A percentile compares a stretch with the other conserved stretches of the same genome.
phyloP scores from a whole-genome alignment of 2,797 vertebrate species.

The Galagoides demidoff region DNA sequence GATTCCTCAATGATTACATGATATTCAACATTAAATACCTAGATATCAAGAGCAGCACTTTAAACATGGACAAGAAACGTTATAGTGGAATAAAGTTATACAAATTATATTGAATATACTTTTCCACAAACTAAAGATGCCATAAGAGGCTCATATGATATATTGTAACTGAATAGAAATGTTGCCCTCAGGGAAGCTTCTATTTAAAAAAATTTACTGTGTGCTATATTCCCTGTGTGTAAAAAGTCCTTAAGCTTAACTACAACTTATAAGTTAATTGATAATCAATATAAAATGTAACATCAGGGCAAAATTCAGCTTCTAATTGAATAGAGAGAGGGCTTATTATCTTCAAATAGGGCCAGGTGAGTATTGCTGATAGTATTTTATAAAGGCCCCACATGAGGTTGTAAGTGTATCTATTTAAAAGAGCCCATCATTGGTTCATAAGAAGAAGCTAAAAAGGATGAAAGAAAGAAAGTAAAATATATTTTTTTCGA shows the following conservation, averaged over 20 bases:
- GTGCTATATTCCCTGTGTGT: constrained; percentile 38
- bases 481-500: constrained; percentile 7
- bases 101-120: constrained; percentile 55
- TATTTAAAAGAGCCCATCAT: neutral
- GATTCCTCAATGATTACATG: constrained; percentile 12
- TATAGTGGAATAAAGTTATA: constrained; percentile 4
- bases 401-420: neutral
- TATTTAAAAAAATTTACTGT: neutral
- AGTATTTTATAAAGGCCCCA: neutral
- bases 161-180: constrained; percentile 23
- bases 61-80: constrained; percentile 59
- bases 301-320: constrained; percentile 58
- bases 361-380: neutral
- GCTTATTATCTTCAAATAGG: constrained; percentile 30
- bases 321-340: constrained; percentile 12
- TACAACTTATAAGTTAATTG: constrained; percentile 66
- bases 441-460: constrained; percentile 12
- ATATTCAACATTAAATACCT: constrained; percentile 49
- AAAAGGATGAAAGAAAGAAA: neutral
- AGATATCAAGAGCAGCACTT: constrained; percentile 29
- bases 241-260: constrained; percentile 67
- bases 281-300: constrained; percentile 73
- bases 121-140: constrained; percentile 32
- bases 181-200: constrained; percentile 53
- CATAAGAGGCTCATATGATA: constrained; percentile 23